phyloP scores from a whole-genome alignment of 2,797 vertebrate genomes.

The Etheostoma nigrum region DNA sequence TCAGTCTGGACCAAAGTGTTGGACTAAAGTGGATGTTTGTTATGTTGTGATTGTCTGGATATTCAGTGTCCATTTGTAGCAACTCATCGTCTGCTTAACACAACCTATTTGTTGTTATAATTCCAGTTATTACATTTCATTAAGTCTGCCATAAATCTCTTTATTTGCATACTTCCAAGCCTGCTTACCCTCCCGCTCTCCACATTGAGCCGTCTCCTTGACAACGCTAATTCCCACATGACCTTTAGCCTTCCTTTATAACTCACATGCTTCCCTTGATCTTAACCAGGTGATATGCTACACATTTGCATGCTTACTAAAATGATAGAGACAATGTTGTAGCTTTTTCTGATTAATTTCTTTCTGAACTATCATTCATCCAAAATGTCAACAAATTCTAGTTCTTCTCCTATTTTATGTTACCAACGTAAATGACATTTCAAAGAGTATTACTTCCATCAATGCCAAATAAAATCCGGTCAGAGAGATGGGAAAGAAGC shows the following conservation, averaged over 20 bases:
- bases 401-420: background rate
- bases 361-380: background rate
- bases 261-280: constrained; percentile 74
- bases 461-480: constrained; percentile 14
- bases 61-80: constrained; percentile 22
- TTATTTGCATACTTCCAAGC: constrained; percentile 62
- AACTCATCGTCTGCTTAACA: constrained; percentile 20
- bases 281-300: constrained; percentile 62
- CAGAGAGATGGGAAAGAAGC: background rate
- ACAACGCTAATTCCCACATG: constrained; percentile 77
- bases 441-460: background rate
- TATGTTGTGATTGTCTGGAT: constrained; percentile 3
- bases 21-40: background rate
- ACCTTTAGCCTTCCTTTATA: constrained; percentile 74
- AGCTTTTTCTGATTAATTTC: constrained; percentile 7
- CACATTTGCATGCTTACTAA: constrained; percentile 65
- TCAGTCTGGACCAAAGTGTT: background rate
- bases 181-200: constrained; percentile 48
- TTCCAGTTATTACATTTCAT: constrained; percentile 54
- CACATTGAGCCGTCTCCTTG: constrained; percentile 69
- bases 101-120: constrained; percentile 33
- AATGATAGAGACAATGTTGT: constrained; percentile 27
- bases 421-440: background rate
- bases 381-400: background rate
- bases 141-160: constrained; percentile 67